Evolutionary conservation across 2,888 invertebrate species (phyloP).

Genomic region (Caradrina clavipalpis): DNA sequence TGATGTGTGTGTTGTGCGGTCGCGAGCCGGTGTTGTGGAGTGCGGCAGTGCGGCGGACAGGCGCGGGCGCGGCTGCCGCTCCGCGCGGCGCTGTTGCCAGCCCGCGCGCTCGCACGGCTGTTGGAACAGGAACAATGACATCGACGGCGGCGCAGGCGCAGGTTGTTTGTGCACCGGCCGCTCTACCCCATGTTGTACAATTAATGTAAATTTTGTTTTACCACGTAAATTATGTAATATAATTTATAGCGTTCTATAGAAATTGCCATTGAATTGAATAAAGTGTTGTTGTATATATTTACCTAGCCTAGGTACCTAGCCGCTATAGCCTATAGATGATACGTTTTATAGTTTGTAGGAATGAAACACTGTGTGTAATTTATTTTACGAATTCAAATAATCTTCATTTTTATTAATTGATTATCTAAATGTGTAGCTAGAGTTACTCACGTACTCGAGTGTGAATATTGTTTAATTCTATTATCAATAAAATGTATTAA

Average conservation of each 20-base stretch:
- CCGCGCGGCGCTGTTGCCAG: constrained; percentile 62
- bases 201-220: constrained; percentile 67
- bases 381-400: constrained; percentile 76
- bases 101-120: constrained; percentile 58
- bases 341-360: constrained; percentile 69
- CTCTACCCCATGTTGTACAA: constrained; percentile 62
- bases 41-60: constrained; percentile 43
- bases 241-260: constrained; percentile 72
- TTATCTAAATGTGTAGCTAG: constrained; percentile 86
- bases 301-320: constrained; percentile 71
- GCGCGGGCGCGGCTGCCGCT: constrained; percentile 52
- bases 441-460: constrained; percentile 78
- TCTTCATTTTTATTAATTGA: constrained; percentile 83
- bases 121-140: constrained; percentile 70
- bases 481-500: constrained; percentile 79
- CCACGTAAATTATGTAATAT: constrained; percentile 69
- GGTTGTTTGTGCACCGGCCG: constrained; percentile 45
- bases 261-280: constrained; percentile 81
- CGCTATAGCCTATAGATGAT: constrained; percentile 62
- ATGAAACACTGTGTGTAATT: constrained; percentile 74
- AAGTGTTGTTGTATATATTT: constrained; percentile 74
- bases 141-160: constrained; percentile 55
- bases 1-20: constrained; percentile 82
- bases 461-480: constrained; percentile 86
- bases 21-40: constrained; percentile 55